Base-by-base conservation (phyloP, 1,140 invertebrate genomes). In the Camponotus pennsylvanicus region DNA sequence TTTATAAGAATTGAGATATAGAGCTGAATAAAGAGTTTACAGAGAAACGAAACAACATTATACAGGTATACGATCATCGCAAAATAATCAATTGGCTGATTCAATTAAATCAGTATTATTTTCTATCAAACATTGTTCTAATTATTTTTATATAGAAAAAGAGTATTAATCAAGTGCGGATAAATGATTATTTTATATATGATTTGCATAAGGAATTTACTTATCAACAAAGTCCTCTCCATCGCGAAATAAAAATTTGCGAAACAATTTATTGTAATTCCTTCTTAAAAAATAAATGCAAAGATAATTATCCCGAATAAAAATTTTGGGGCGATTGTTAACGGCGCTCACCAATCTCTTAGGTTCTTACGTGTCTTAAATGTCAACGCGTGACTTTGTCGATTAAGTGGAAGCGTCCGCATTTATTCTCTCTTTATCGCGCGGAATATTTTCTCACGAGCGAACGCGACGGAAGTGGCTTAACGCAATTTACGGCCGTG, bases 371-470 rank as follows among this genome's bases (percentile, higher is more conserved):
- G 52, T 6, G 11, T 15, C 21, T 11, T 9, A 21, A 27, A 11
- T 15, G 27, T 59, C 52, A 71, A 15, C 52, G 79, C 40, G 40
- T 49, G 69, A 73, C 61, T 75, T 49, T 8, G 40, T 40, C 79
- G 42, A 83, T 83, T 83, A 83, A 73, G 40, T 9, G 27, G 42
- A 59, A 7, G 8, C 55, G 27, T 45, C 37, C 1, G 40, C 32
- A 18, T 73, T 70, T 2, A 32, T 59, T 73, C 21, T 3, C 37
- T 21, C 27, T 61, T 45, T 37, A 45, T 61, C 11, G 21, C 6
- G 15, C 52, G 5, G 21, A 59, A 37, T 61, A 73, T 73, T 73
- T 82, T 82, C 40, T 73, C 42, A 64, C 57, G 42, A 42, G 66
- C 42, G 13, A 49, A 21, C 2, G 42, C 57, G 71, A 64, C 45